Percentiles rank a stretch among this genome's conserved stretches.
These are phyloP conservation scores for Cerastis rubricosa DNA, from an alignment of 2,888 invertebrate species.

Conservation along the genomic window DNA sequence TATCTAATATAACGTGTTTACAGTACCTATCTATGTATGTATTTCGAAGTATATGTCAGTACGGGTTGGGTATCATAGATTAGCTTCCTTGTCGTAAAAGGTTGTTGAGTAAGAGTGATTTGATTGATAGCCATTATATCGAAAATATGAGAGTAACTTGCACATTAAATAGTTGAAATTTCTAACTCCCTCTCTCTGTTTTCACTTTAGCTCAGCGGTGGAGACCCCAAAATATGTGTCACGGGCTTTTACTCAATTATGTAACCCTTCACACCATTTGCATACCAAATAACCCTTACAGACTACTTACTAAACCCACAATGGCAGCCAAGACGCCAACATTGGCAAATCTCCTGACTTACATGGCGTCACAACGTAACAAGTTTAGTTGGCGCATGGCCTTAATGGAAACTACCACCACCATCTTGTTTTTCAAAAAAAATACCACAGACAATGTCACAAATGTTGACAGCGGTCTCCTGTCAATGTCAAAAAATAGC, in stretches of 20 bases:
- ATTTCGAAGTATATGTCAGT: not conserved
- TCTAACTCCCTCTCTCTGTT: not conserved
- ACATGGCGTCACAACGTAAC: constrained; percentile 2
- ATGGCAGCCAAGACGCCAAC: not conserved
- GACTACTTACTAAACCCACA: constrained; percentile 4
- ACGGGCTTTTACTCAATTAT: not conserved
- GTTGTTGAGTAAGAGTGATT: not conserved
- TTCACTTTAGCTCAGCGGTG: not conserved
- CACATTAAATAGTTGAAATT: not conserved
- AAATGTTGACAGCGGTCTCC: not conserved
- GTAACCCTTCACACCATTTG: not conserved
- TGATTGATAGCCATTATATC: fast-evolving
- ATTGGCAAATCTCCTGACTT: not conserved
- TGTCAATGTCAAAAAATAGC: not conserved
- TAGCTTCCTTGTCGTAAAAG: constrained; percentile 8
- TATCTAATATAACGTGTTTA: constrained; percentile 29
- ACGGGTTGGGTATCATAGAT: not conserved
- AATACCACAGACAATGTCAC: not conserved
- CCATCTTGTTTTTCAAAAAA: not conserved
- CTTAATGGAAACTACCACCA: not conserved
- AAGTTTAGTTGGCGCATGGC: too few species aligned
- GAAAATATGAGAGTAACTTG: not conserved
- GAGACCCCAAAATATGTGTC: constrained; percentile 4
- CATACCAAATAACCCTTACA: constrained; percentile 20
- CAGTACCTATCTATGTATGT: too few species aligned